phyloP scores from a whole-genome alignment of 2,888 invertebrate species.

The Cantharis rufa region DNA sequence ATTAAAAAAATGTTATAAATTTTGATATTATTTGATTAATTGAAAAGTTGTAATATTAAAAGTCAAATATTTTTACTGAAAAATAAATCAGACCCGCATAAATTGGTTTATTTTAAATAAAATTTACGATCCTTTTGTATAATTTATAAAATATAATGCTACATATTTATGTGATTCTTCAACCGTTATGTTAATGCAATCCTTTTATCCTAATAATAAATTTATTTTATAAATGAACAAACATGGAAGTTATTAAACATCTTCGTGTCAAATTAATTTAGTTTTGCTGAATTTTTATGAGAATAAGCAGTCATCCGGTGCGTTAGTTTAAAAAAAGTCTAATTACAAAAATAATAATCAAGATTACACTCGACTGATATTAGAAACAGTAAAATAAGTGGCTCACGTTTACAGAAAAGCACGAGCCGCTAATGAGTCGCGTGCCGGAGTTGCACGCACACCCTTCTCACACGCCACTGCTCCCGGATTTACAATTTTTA shows the following conservation, averaged over 20 bases:
- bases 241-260: background rate
- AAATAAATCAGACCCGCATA: background rate
- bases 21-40: background rate
- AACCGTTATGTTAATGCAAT: background rate
- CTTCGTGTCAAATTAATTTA: background rate
- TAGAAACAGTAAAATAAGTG: constrained; percentile 18
- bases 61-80: background rate
- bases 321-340: constrained; percentile 17
- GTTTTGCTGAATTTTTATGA: background rate
- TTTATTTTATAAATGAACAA: background rate
- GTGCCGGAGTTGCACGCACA: constrained; percentile 18
- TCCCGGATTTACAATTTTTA: background rate
- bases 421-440: constrained; percentile 29
- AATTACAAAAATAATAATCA: constrained; percentile 25
- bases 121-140: background rate
- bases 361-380: constrained; percentile 11
- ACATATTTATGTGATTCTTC: background rate
- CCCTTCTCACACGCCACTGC: constrained; percentile 23
- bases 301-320: background rate
- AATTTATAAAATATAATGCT: background rate
- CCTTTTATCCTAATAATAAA: background rate
- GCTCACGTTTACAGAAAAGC: constrained; percentile 20
- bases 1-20: background rate
- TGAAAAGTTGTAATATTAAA: background rate
- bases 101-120: background rate